Conservation (phyloP, 2,797 vertebrate genomes). For the Arnoldichthys spilopterus region DNA sequence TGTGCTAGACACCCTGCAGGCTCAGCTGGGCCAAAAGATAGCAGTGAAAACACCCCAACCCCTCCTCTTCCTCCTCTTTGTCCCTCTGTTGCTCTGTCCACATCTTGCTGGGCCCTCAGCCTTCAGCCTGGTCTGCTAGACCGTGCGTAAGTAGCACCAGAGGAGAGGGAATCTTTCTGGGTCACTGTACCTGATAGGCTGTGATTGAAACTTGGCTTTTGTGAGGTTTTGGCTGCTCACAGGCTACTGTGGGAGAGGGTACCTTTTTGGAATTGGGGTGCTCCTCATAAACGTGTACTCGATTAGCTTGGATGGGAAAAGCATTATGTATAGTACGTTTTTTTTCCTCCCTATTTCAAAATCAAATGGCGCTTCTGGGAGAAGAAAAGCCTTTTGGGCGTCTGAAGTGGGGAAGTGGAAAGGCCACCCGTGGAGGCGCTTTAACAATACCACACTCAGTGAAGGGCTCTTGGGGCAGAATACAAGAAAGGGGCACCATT, state of each 20-base stretch:
- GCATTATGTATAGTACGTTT: conserved; percentile 11
- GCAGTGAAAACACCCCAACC: conserved; percentile 24
- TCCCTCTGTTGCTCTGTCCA: neutral
- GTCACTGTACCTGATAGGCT: conserved; percentile 40
- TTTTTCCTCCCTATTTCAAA: neutral
- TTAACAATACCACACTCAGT: conserved; percentile 28
- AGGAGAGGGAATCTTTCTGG: conserved; percentile 51
- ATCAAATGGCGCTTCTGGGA: conserved; percentile 28
- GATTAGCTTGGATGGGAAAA: conserved; percentile 28
- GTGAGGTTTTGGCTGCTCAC: neutral
- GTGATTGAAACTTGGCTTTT: conserved; percentile 24
- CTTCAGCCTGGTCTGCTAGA: conserved; percentile 26
- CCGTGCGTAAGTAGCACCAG: conserved; percentile 42
- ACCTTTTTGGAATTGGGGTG: neutral
- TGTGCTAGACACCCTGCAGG: conserved; percentile 57
- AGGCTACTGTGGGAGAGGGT: neutral
- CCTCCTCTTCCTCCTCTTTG: conserved; percentile 7
- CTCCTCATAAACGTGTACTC: conserved; percentile 27
- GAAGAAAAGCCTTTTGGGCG: conserved; percentile 18
- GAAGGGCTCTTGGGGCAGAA: conserved; percentile 16
- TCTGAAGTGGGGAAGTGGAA: conserved; percentile 24
- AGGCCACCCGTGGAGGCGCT: conserved; percentile 27
- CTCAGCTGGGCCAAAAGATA: conserved; percentile 65
- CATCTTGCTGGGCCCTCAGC: conserved; percentile 5
- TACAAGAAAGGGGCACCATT: conserved; percentile 8